Conservation (phyloP, 2,888 invertebrate species). For the Neoitamus cyanurus region DNA sequence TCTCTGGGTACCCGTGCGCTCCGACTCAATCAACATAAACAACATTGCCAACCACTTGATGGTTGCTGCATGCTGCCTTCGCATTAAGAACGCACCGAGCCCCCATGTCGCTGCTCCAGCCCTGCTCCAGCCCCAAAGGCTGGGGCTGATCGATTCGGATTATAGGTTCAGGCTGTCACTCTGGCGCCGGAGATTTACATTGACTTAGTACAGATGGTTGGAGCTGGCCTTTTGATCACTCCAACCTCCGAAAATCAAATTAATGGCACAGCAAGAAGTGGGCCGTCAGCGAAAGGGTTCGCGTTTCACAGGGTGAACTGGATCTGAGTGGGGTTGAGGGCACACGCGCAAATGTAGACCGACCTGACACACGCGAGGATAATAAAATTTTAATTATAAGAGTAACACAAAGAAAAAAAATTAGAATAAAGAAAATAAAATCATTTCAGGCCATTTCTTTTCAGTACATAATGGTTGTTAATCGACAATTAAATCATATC, state of each 20-base stretch:
- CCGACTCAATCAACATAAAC: conserved; percentile 51
- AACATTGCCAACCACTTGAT: conserved; percentile 51
- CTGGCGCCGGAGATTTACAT: conserved; percentile 53
- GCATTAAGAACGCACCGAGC: conserved; percentile 46
- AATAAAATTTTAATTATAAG: conserved; percentile 5
- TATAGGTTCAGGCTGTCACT: conserved; percentile 52
- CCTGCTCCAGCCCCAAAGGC: neutral
- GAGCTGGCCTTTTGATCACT: conserved; percentile 21
- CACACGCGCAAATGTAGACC: neutral
- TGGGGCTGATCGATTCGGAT: conserved; percentile 53
- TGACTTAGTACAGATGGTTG: conserved; percentile 51
- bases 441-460: too few relatives aligned
- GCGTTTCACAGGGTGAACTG: neutral
- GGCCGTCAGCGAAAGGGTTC: neutral
- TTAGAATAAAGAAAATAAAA: too few relatives aligned
- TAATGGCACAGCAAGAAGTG: conserved; percentile 37
- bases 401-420: too few relatives aligned
- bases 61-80: conserved; percentile 52
- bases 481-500: too few relatives aligned
- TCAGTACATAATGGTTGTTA: too few relatives aligned
- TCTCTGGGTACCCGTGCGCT: conserved; percentile 18
- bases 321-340: neutral
- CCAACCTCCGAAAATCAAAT: conserved; percentile 22
- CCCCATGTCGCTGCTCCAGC: conserved; percentile 29
- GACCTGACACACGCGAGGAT: neutral